Percentiles rank a stretch among this genome's conserved stretches.
Evolutionary conservation across 2,113 vertebrate genomes (phyloP).

Genomic region (Sclerurus mexicanus): DNA sequence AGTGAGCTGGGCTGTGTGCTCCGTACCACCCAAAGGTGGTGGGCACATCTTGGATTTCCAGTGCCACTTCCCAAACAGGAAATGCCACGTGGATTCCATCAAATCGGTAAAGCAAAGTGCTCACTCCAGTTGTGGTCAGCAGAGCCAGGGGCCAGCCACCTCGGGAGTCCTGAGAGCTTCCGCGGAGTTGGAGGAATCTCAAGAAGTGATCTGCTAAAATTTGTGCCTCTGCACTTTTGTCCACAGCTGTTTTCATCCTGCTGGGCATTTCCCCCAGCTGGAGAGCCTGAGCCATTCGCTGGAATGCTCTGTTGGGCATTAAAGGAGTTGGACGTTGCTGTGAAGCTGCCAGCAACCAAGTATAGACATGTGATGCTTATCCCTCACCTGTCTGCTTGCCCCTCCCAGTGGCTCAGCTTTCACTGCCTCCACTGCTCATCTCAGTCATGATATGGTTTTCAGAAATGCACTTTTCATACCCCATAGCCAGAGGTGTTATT

Average conservation of each 20-base stretch:
- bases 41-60: not conserved
- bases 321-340: not conserved
- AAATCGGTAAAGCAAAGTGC: not conserved
- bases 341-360: rapidly evolving
- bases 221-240: not conserved
- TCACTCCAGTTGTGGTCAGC: not conserved
- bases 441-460: not conserved
- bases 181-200: rapidly evolving
- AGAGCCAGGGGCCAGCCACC: not conserved
- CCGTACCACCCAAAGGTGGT: rapidly evolving
- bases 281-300: rapidly evolving
- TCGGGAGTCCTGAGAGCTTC: not conserved
- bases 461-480: not conserved
- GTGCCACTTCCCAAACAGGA: not conserved
- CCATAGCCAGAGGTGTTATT: not conserved
- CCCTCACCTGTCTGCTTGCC: not conserved
- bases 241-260: not conserved
- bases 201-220: not conserved
- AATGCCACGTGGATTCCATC: not conserved
- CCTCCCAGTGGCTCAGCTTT: not conserved
- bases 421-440: not conserved
- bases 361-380: not conserved
- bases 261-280: not conserved
- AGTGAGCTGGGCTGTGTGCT: not conserved
- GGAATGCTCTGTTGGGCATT: rapidly evolving